phyloP scores from a whole-genome alignment of 2,113 vertebrate genomes.

The Zosterops japonicus region DNA sequence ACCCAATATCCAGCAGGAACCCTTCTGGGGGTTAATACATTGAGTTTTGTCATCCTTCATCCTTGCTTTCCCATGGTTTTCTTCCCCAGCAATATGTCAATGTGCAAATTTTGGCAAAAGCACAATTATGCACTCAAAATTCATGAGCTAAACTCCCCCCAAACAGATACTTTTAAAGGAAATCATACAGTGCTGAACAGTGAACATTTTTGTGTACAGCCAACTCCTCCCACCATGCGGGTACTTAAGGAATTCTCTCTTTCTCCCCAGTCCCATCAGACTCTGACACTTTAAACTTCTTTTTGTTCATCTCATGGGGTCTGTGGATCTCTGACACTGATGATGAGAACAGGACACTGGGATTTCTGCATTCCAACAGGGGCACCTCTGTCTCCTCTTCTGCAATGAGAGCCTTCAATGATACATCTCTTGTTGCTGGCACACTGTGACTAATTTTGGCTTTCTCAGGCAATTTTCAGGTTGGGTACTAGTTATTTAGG shows the following conservation, averaged over 20 bases:
- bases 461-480: background rate
- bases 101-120: background rate
- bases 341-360: background rate
- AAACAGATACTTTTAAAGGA: background rate
- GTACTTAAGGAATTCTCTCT: background rate
- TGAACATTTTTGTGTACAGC: background rate
- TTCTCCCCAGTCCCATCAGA: background rate
- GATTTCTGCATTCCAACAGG: background rate
- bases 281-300: background rate
- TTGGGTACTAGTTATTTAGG: background rate
- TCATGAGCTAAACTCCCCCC: background rate
- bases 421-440: background rate
- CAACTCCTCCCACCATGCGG: accelerated
- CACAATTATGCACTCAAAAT: background rate
- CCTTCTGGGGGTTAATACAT: background rate
- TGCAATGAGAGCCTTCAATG: background rate
- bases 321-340: background rate
- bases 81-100: background rate
- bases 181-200: background rate
- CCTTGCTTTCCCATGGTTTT: background rate
- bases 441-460: background rate
- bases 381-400: background rate
- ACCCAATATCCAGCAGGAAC: background rate
- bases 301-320: accelerated
- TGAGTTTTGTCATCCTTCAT: background rate